Percentiles rank a stretch among this genome's conserved stretches.
Conservation (phyloP, 2,888 invertebrate genomes). For the Lycaena phlaeas region DNA sequence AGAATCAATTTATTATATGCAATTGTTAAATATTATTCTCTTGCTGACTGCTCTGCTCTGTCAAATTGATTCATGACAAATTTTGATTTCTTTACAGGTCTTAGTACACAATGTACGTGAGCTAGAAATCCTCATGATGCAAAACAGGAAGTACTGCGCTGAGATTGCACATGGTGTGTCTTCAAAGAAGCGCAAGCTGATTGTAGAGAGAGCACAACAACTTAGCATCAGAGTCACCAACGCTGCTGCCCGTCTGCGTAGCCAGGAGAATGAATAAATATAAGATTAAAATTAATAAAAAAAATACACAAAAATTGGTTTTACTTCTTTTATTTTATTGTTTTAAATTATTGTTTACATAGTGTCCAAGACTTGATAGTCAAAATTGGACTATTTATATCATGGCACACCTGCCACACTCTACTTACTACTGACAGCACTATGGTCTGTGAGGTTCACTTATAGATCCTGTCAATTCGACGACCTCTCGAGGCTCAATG, state of each 20-base stretch:
- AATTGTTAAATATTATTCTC: too few species aligned
- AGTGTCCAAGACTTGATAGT: too few species aligned
- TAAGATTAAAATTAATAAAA: conserved; percentile 26
- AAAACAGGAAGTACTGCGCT: conserved; percentile 96
- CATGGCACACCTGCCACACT: too few species aligned
- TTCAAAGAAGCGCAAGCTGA: conserved; percentile 96
- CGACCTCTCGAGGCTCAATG: too few species aligned
- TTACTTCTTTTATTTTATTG: neutral
- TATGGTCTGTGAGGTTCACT: too few species aligned
- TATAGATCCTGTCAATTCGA: too few species aligned
- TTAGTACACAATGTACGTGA: conserved; percentile 79
- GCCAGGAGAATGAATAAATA: conserved; percentile 98
- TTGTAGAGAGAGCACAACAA: conserved; percentile 97
- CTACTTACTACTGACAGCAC: too few species aligned
- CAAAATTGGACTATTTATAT: too few species aligned
- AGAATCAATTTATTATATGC: too few species aligned
- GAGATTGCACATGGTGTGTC: conserved; percentile 99
- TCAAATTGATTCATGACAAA: too few species aligned
- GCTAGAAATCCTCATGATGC: conserved; percentile 98
- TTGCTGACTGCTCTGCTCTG: too few species aligned
- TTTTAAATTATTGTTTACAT: too few species aligned
- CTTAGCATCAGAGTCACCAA: conserved; percentile 96
- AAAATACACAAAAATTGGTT: conserved; percentile 2
- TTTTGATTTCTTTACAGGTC: conserved; percentile 44
- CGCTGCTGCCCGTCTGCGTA: conserved; percentile 94